phyloP scores from a whole-genome alignment of 2,888 invertebrate species.

The Catonia carolina region DNA sequence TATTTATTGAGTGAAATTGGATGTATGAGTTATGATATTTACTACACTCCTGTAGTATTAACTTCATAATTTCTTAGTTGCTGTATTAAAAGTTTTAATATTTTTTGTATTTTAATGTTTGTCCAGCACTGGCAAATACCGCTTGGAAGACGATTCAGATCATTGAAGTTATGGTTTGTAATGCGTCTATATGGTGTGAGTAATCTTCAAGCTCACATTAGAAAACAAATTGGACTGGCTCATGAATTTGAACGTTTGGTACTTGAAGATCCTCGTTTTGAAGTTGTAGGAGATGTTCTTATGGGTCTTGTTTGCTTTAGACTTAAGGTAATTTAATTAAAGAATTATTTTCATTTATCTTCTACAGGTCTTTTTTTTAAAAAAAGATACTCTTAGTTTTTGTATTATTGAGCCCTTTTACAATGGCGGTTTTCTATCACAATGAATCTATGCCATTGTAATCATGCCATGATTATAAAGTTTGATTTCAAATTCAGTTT shows the following conservation, averaged over 20 bases:
- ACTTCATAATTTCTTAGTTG: too few species aligned
- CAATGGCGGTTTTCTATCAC: not conserved
- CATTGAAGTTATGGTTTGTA: conserved; percentile 94
- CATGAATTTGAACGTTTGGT: conserved; percentile 80
- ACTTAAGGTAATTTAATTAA: conserved; percentile 58
- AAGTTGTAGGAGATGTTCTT: conserved; percentile 80
- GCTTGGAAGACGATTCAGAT: conserved; percentile 83
- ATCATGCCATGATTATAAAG: too few species aligned
- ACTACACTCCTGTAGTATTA: too few species aligned
- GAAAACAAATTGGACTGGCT: conserved; percentile 79
- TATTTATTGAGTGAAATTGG: too few species aligned
- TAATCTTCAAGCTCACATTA: conserved; percentile 78
- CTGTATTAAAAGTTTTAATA: too few species aligned
- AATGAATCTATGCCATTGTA: too few species aligned
- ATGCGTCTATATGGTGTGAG: conserved; percentile 81
- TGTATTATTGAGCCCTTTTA: conserved; percentile 7
- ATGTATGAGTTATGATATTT: too few species aligned
- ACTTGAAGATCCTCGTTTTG: conserved; percentile 71
- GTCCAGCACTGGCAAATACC: conserved; percentile 90
- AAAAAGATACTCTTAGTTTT: conserved; percentile 1
- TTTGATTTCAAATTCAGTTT: not conserved
- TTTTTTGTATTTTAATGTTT: too few species aligned
- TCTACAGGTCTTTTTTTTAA: conserved; percentile 11
- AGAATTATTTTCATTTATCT: too few species aligned
- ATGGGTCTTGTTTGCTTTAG: conserved; percentile 96